Conservation (phyloP, 1,140 invertebrate species). For the Drosophila repleta region DNA sequence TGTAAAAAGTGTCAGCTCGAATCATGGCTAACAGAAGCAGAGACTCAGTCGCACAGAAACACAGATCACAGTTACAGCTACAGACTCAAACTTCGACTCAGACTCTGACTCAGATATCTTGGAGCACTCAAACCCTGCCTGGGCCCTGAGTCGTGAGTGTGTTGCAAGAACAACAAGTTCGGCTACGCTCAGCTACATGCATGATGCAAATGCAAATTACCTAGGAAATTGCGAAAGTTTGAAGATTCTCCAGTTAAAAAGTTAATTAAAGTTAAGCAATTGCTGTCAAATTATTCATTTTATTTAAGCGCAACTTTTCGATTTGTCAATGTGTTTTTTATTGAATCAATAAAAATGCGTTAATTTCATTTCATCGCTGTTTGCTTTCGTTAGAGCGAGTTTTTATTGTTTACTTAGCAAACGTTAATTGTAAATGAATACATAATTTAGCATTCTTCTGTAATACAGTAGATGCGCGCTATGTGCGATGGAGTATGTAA, state of each 20-base stretch:
- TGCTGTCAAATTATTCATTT: conserved; percentile 1
- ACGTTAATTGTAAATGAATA: neutral
- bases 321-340: conserved; percentile 1
- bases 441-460: neutral
- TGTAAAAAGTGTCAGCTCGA: conserved; percentile 11
- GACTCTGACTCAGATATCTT: neutral
- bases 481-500: too few species aligned
- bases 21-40: conserved; percentile 13
- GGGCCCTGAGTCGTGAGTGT: too few species aligned
- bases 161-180: too few species aligned
- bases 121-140: neutral
- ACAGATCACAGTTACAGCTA: too few species aligned
- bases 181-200: too few species aligned
- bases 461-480: neutral
- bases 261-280: conserved; percentile 3
- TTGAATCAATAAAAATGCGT: neutral
- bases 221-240: neutral
- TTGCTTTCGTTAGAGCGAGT: neutral
- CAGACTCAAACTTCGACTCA: neutral
- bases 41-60: neutral
- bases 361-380: neutral
- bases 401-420: neutral
- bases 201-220: too few species aligned
- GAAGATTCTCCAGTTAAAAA: neutral
- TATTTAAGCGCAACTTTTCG: neutral